Evolutionary conservation across 2,113 vertebrate genomes (phyloP).

Genomic region (Budorcas taxicolor): DNA sequence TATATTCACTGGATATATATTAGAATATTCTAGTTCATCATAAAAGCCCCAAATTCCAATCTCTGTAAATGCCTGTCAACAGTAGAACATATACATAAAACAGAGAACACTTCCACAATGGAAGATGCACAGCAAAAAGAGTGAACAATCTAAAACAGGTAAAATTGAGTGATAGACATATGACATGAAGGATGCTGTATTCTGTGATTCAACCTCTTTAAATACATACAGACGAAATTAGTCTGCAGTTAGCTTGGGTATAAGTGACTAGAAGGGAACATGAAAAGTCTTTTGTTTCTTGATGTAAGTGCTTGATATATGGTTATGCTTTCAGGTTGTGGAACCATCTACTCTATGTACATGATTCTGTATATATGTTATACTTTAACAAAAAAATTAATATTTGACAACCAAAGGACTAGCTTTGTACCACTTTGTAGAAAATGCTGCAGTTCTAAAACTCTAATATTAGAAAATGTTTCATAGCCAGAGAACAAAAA

Average conservation of each 20-base stretch:
- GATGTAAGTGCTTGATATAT: neutral
- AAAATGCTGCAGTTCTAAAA: neutral
- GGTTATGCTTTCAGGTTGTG: neutral
- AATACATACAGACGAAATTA: neutral
- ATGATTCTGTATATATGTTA: neutral
- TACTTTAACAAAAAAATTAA: neutral
- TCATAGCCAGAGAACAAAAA: constrained; percentile 24
- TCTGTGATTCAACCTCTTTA: neutral
- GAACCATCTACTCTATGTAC: neutral
- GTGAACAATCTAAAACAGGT: neutral
- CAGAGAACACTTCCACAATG: neutral
- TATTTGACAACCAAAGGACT: neutral
- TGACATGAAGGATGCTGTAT: neutral
- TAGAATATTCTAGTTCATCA: neutral
- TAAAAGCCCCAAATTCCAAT: neutral
- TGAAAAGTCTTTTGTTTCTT: neutral
- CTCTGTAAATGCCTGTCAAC: neutral
- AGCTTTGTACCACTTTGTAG: neutral
- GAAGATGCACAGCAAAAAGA: neutral
- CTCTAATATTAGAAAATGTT: constrained; percentile 5
- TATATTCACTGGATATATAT: neutral
- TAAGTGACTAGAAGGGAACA: neutral
- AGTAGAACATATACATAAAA: neutral
- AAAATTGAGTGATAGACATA: neutral
- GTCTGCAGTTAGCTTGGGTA: neutral